Evolutionary conservation across 2,113 vertebrate genomes (phyloP), one percentile per base, ranked within the genome.

Genomic region (Phyllopteryx taeniolatus): DNA sequence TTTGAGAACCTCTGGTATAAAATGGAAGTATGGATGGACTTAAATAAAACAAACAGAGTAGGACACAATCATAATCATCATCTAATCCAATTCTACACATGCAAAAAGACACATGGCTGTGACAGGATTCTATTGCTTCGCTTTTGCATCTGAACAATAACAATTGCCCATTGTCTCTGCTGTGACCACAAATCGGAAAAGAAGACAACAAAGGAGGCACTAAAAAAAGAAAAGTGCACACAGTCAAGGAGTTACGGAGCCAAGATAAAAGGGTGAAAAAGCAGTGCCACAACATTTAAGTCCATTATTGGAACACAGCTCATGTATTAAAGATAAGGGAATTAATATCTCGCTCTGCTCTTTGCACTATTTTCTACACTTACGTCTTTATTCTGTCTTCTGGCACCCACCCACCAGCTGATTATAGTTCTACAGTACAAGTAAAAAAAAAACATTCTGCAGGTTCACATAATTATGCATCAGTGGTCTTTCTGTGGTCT

Each of bases 261-360:
- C 47, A 15, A 49, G 67, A 65, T 31, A 54, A 33, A 74, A 46
- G 65, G 51, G 60, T 57, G 59, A 15, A 56, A 35, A 9, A 61
- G 39, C 67, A 33, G 53, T 1, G 12, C 67, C 60, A 33, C 53
- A 71, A 57, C 71, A 54, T 72, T 72, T 64, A 69, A 62, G 20
- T 75, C 70, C 80, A 81, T 83, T 80, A 76, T 70, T 66, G 19
- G 71, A 80, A 54, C 42, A 44, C 54, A 49, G 64, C 72, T 79
- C 75, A 80, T 85, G 80, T 73, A 86, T 83, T 74, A 81, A 78
- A 80, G 57, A 53, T 53, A 17, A 66, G 14, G 72, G 57, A 79
- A 78, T 79, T 64, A 81, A 79, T 56, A 69, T 47, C 73, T 54
- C 54, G 27, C 43, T 35, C 14, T 43, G 35, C 57, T 47, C 64